Evolutionary conservation across 2,113 vertebrate species (phyloP), one percentile per base, ranked within the genome.

Genomic region (Tetrax tetrax): DNA sequence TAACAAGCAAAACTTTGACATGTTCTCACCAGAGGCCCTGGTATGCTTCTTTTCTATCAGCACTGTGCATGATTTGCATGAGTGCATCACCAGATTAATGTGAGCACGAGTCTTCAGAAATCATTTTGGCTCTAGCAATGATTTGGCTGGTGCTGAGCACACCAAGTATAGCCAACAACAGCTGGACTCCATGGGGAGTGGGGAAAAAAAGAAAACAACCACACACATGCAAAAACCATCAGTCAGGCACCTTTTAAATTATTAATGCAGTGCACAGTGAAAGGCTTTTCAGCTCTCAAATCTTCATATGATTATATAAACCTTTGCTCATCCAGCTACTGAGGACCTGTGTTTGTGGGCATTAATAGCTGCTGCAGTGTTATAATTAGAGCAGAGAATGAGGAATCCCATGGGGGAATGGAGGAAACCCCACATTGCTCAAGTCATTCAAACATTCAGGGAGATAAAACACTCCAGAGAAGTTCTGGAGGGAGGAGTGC

Each of bases 221-320:
- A 84, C 61, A 65, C 76, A 82, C 53, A 68, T 38, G 72, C 53
- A 89, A 82, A 94, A 94, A 12, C 45, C 86, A 92, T 71, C 83
- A 56, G 31, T 35, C 81, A 72, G 78, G 41, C 81, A 95, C 59
- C 50, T 92, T 87, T 83, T 91, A 82, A 95, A 95, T 87, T n/a
- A 93, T 94, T 89, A 79, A 93, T 91, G 74, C 41, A 24, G 37
- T 27, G 48, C 90, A 78, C 48, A 84, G 65, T 33, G 54, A 82
- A 92, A 91, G 41, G 74, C 54, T 95, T 88, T 87, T 48, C 90
- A 82, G 76, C 77, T 94, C 77, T 92, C 53, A 75, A 37, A 68
- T 92, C 80, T 89, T 95, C 90, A 37, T 60, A 54, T 37, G 65
- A 38, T 96, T 93, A 92, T 61, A 94, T 92, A 96, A 97, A 83